phyloP scores from a whole-genome alignment of 2,113 vertebrate genomes.

The Lynx canadensis region DNA sequence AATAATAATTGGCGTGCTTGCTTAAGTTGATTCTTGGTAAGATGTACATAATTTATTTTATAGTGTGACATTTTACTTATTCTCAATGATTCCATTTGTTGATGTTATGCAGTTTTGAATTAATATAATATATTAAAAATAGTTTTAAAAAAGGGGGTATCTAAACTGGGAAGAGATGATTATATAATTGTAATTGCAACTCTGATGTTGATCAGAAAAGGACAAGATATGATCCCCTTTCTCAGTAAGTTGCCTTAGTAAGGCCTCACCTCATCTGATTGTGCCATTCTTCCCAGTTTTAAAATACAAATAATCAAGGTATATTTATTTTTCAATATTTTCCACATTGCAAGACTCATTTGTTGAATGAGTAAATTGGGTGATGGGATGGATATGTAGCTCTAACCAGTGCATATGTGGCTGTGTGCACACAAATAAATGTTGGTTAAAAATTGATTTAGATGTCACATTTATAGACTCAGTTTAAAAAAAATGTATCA shows the following conservation, averaged over 20 bases:
- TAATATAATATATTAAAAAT: conserved; percentile 32
- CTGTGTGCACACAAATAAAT: background rate
- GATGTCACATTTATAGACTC: background rate
- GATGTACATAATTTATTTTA: background rate
- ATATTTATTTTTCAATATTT: background rate
- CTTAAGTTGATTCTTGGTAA: background rate
- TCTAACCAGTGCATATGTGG: background rate
- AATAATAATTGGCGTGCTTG: background rate
- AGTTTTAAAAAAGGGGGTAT: background rate
- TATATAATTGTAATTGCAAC: background rate
- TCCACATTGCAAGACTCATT: background rate
- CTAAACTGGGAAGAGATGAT: background rate
- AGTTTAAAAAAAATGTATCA: background rate
- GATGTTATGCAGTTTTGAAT: background rate
- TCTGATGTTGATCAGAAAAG: background rate
- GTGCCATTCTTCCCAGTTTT: background rate
- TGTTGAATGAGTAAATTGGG: background rate
- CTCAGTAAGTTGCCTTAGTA: background rate
- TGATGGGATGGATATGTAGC: background rate
- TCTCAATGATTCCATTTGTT: background rate
- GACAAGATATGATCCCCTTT: background rate
- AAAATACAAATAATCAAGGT: background rate
- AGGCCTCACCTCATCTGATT: background rate
- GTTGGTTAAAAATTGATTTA: background rate
- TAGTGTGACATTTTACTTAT: background rate